Conservation (phyloP, 1,140 invertebrate species). For the Aphis craccivora region DNA sequence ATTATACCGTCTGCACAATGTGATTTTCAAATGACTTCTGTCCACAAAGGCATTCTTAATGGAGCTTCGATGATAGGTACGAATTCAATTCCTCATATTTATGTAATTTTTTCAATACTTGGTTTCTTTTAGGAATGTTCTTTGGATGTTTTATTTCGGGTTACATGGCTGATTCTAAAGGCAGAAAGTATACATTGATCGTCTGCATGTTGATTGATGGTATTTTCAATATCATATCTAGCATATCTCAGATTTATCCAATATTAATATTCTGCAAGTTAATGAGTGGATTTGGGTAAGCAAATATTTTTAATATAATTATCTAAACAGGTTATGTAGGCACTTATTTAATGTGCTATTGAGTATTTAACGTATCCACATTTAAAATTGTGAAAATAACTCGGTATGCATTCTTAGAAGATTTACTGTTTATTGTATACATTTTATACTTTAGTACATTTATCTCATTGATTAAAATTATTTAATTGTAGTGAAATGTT, state of each 20-base stretch:
- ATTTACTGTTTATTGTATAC: not conserved
- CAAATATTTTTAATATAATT: not conserved
- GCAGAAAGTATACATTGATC: constrained; percentile 84
- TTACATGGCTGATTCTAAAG: constrained; percentile 84
- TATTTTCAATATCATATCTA: constrained; percentile 85
- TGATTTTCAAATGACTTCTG: constrained; percentile 85
- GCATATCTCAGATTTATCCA: constrained; percentile 85
- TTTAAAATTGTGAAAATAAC: not conserved
- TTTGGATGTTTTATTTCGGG: constrained; percentile 90
- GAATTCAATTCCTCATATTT: not conserved
- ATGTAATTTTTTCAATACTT: not conserved
- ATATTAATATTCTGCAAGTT: constrained; percentile 89
- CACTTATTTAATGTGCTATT: not conserved
- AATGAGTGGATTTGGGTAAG: constrained; percentile 87
- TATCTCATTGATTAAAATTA: not conserved
- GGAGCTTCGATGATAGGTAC: constrained; percentile 65
- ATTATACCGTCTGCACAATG: constrained; percentile 91
- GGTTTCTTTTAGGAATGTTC: constrained; percentile 84
- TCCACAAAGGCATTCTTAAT: constrained; percentile 88
- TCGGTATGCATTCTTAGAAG: too few relatives aligned
- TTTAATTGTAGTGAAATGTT: too few relatives aligned
- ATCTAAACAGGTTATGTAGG: not conserved
- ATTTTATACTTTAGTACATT: not conserved
- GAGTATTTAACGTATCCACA: not conserved
- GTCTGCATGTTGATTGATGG: constrained; percentile 89